A percentile compares a stretch with the other conserved stretches of the same genome.
phyloP scores from a whole-genome alignment of 2,888 invertebrate species.

The Himalopsyche anomala region DNA sequence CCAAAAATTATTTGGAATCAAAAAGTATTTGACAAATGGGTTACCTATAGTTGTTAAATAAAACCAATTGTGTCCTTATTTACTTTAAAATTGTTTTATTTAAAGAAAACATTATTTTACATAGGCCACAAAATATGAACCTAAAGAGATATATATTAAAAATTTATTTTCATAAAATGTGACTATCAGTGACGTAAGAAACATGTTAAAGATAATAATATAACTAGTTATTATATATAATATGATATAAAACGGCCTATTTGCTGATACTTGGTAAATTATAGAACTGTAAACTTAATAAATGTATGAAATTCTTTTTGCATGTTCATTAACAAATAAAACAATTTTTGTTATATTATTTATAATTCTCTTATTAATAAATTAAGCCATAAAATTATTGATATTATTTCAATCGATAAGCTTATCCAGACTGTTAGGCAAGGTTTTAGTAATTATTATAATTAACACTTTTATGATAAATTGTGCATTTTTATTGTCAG shows the following conservation, averaged over 20 bases:
- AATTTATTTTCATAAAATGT: conserved; percentile 28
- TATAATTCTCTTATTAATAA: neutral
- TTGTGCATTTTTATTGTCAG: conserved; percentile 25
- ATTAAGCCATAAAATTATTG: conserved; percentile 1
- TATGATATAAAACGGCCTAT: neutral
- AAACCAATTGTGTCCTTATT: neutral
- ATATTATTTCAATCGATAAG: neutral
- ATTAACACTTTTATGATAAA: conserved; percentile 8
- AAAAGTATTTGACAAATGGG: too few relatives aligned
- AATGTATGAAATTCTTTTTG: too few relatives aligned
- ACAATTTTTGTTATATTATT: too few relatives aligned
- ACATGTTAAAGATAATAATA: neutral
- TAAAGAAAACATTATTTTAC: conserved; percentile 30
- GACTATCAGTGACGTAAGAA: neutral
- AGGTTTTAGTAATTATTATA: conserved; percentile 22
- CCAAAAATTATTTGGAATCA: too few relatives aligned
- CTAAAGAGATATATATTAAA: neutral
- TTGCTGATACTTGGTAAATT: too few relatives aligned
- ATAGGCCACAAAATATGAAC: conserved; percentile 10
- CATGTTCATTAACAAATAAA: too few relatives aligned
- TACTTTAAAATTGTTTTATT: conserved; percentile 14
- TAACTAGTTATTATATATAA: neutral
- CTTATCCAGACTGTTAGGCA: conserved; percentile 12
- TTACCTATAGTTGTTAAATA: too few relatives aligned
- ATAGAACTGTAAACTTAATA: too few relatives aligned